Conservation (phyloP, 1,140 invertebrate species). For the Listronotus bonariensis region DNA sequence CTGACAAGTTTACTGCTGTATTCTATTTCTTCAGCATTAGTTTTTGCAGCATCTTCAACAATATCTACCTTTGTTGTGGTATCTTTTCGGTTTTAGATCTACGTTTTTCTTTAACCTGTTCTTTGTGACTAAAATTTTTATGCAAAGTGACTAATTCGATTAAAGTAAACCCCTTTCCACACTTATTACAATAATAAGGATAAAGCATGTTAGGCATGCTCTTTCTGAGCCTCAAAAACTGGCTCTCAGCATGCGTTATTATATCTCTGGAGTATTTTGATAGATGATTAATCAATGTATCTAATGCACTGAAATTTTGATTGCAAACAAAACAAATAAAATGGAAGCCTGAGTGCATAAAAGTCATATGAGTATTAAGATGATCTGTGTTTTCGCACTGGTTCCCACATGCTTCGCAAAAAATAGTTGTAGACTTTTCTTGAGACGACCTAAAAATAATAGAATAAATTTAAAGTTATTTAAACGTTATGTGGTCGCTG, state of each 20-base stretch:
- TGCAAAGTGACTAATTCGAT: not conserved
- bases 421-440: not conserved
- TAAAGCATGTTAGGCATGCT: not conserved
- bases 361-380: not conserved
- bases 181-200: constrained; percentile 1
- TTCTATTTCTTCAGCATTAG: no score
- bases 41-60: no score
- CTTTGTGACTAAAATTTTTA: not conserved
- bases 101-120: no score
- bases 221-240: constrained; percentile 1
- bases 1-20: not conserved
- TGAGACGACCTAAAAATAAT: no score
- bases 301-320: not conserved
- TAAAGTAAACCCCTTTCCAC: constrained; percentile 5
- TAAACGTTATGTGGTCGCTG: no score
- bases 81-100: no score
- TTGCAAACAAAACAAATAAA: constrained; percentile 1
- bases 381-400: not conserved
- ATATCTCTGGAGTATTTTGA: not conserved
- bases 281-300: not conserved
- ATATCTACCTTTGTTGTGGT: no score
- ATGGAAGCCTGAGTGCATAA: not conserved
- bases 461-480: no score
- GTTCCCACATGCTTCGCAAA: not conserved
- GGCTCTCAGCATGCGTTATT: not conserved